phyloP scores from a whole-genome alignment of 2,797 vertebrate species.

The Ciconia nigra region DNA sequence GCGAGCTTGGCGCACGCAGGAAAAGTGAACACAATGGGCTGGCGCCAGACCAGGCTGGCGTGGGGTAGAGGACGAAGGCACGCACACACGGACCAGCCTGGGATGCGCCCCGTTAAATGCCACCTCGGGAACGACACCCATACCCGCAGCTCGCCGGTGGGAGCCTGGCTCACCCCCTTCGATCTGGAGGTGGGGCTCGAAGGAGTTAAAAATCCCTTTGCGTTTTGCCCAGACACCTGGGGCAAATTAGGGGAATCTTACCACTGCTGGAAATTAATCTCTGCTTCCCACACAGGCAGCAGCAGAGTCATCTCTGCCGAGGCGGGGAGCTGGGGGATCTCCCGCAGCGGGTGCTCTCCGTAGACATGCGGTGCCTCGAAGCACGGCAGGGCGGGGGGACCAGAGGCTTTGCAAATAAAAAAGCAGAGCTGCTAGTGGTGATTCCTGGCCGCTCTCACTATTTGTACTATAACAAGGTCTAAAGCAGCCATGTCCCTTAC shows the following conservation, averaged over 20 bases:
- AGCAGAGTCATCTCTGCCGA: background rate
- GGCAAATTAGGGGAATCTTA: background rate
- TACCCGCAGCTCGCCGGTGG: fast-evolving
- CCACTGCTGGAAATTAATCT: background rate
- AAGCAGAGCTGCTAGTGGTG: fast-evolving
- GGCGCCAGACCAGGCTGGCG: background rate
- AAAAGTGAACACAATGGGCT: background rate
- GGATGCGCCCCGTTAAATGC: background rate
- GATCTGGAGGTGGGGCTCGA: fast-evolving
- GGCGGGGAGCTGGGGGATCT: background rate
- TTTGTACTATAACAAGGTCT: background rate
- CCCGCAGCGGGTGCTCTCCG: background rate
- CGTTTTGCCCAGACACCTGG: background rate
- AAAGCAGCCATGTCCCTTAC: background rate
- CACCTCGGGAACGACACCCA: background rate
- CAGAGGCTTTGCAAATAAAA: background rate
- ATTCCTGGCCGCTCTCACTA: fast-evolving
- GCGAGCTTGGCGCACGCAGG: background rate
- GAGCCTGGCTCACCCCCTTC: background rate
- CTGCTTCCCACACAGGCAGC: background rate
- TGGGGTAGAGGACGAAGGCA: background rate
- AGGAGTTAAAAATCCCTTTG: background rate
- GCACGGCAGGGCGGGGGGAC: background rate
- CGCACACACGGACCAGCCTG: fast-evolving
- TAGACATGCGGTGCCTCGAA: fast-evolving